Conservation (phyloP, 2,113 vertebrate genomes). For the Leiothrix lutea region DNA sequence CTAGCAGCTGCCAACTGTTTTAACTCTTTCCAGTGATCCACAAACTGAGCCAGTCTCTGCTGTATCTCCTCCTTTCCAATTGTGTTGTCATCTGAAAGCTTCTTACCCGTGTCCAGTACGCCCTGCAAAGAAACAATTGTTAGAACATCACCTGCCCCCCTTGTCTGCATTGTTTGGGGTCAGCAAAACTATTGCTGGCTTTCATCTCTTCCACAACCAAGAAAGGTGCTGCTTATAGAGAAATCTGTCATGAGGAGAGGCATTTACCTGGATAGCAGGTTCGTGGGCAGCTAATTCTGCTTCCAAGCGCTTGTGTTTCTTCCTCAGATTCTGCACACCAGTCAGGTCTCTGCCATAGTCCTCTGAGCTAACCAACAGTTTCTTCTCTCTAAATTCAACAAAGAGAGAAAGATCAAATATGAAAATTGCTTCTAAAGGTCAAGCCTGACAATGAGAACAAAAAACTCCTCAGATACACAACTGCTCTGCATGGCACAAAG, state of each 20-base stretch:
- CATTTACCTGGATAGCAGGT: slow-evolving; percentile 90
- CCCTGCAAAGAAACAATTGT: slow-evolving; percentile 74
- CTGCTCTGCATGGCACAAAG: neutral
- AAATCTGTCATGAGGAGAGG: neutral
- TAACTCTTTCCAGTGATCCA: slow-evolving; percentile 96
- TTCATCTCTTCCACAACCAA: neutral
- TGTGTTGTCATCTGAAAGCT: slow-evolving; percentile 95
- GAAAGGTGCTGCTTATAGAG: neutral
- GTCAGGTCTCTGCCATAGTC: slow-evolving; percentile 98
- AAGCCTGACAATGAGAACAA: neutral
- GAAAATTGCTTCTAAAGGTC: neutral
- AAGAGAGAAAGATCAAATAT: neutral
- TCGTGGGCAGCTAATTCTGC: slow-evolving; percentile 94
- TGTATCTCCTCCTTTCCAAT: slow-evolving; percentile 98
- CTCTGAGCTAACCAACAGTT: slow-evolving; percentile 94
- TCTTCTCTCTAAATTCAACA: slow-evolving; percentile 85
- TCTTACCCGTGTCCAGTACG: slow-evolving; percentile 93
- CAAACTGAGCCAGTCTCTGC: slow-evolving; percentile 93
- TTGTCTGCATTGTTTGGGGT: neutral
- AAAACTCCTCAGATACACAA: neutral
- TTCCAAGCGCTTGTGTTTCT: slow-evolving; percentile 97
- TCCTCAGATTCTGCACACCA: slow-evolving; percentile 96
- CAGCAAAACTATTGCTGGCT: neutral
- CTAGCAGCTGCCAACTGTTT: slow-evolving; percentile 91
- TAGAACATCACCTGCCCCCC: neutral